These are phyloP conservation scores for Xylocampa areola DNA, from an alignment of 2,888 invertebrate species.

Conservation along the genomic window DNA sequence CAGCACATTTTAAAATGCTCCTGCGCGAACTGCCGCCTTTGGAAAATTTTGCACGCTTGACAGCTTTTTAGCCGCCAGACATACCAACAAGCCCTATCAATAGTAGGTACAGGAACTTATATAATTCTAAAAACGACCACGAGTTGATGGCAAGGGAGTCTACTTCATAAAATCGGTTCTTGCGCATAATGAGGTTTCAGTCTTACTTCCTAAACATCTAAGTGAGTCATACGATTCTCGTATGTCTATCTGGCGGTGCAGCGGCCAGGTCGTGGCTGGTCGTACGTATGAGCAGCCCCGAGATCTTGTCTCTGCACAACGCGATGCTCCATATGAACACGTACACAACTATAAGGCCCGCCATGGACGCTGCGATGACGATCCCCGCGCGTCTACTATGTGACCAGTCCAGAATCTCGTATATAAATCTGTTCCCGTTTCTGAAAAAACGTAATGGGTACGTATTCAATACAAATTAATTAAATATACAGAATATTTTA, in stretches of 20 bases:
- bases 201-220: constrained; percentile 14
- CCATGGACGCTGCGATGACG: constrained; percentile 71
- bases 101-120: too few species aligned
- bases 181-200: constrained; percentile 15
- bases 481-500: too few species aligned
- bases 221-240: constrained; percentile 52
- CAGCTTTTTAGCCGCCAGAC: too few species aligned
- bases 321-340: constrained; percentile 70
- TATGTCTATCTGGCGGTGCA: constrained; percentile 67
- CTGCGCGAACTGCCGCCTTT: too few species aligned
- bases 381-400: constrained; percentile 90
- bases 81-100: too few species aligned
- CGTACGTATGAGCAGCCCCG: constrained; percentile 68
- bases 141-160: too few species aligned
- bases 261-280: constrained; percentile 73
- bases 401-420: constrained; percentile 94
- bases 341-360: constrained; percentile 72
- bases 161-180: too few species aligned
- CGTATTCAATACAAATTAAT: too few species aligned
- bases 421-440: constrained; percentile 92
- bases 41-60: too few species aligned
- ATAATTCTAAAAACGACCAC: too few species aligned
- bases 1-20: too few species aligned
- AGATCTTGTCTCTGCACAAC: constrained; percentile 72
- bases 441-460: constrained; percentile 71